phyloP scores from a whole-genome alignment of 2,888 invertebrate genomes.

The Icerya purchasi region DNA sequence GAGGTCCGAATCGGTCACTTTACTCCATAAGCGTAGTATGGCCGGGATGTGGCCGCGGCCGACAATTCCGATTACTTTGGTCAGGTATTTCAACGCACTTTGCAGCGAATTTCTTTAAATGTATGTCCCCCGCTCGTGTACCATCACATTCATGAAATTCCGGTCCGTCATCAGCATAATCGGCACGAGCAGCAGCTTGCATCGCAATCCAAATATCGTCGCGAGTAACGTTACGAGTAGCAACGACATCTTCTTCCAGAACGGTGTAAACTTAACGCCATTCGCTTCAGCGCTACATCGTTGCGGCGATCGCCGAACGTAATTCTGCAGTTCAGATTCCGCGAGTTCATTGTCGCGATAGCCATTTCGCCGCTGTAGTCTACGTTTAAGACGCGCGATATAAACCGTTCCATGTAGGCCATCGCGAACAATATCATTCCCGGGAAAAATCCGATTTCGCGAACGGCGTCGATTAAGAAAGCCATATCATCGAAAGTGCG shows the following conservation, averaged over 20 bases:
- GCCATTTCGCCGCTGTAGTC: constrained; percentile 12
- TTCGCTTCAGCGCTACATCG: constrained; percentile 10
- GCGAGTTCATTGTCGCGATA: constrained; percentile 7
- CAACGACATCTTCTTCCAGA: constrained; percentile 8
- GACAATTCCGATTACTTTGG: no score
- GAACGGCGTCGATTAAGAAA: constrained; percentile 8
- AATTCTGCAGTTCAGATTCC: constrained; percentile 12
- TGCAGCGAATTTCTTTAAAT: constrained; percentile 12
- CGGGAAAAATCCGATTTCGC: constrained; percentile 10
- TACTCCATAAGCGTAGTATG: no score
- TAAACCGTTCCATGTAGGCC: constrained; percentile 11
- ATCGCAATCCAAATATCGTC: constrained; percentile 7
- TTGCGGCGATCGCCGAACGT: constrained; percentile 11
- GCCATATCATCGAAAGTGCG: constrained; percentile 7
- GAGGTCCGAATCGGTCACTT: no score
- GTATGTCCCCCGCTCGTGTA: no score
- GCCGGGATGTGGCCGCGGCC: no score
- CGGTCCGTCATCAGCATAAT: constrained; percentile 6
- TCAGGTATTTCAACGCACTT: no score
- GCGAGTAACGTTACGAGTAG: constrained; percentile 9
- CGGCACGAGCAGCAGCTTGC: constrained; percentile 9
- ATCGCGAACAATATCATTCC: constrained; percentile 12
- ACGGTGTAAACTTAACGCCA: constrained; percentile 9
- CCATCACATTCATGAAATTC: constrained; percentile 8
- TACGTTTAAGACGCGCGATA: constrained; percentile 9